Conservation (phyloP, 2,113 vertebrate species). For the Regulus satrapa region DNA sequence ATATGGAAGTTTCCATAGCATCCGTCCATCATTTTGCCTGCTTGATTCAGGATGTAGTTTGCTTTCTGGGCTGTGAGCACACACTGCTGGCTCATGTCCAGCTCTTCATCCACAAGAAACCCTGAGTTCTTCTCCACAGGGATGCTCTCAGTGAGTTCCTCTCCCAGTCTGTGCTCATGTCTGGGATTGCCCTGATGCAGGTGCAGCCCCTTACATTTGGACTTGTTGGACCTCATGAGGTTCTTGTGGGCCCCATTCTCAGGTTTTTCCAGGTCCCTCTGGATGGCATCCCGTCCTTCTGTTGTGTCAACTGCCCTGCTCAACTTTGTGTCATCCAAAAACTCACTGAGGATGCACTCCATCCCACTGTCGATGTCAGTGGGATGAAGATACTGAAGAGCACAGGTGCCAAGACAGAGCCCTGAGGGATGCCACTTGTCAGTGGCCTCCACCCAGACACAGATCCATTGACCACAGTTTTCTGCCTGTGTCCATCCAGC, state of each 20-base stretch:
- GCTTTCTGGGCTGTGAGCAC: neutral
- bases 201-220: neutral
- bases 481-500: neutral
- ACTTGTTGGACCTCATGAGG: neutral
- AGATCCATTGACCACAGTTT: neutral
- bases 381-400: neutral
- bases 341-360: neutral
- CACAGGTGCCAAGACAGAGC: neutral
- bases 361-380: rapidly evolving
- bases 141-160: neutral
- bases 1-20: neutral
- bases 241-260: neutral
- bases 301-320: neutral
- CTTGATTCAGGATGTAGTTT: neutral
- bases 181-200: rapidly evolving
- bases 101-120: neutral
- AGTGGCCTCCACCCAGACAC: neutral
- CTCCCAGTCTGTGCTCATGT: neutral
- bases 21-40: neutral
- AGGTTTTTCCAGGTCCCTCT: neutral
- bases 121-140: rapidly evolving
- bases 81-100: neutral
- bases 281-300: neutral
- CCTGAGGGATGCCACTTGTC: neutral
- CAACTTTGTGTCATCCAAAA: neutral